These are phyloP conservation scores for Polydrusus tereticollis DNA, from an alignment of 2,888 invertebrate species.

Conservation along the genomic window DNA sequence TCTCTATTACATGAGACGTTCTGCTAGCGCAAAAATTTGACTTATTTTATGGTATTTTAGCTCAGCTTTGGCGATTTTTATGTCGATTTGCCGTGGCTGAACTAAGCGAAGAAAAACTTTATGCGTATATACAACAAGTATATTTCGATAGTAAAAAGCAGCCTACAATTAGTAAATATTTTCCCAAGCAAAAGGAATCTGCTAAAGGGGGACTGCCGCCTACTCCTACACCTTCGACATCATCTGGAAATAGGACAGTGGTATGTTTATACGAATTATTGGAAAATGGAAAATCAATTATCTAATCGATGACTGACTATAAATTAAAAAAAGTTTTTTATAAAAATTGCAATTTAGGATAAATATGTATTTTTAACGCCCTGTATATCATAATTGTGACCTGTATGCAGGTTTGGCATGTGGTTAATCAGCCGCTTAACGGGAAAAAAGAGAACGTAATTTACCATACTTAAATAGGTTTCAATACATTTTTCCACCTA, in stretches of 20 bases:
- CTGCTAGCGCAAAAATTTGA: not conserved
- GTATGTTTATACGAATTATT: not conserved
- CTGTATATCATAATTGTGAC: no score
- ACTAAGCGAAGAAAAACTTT: slow-evolving; percentile 65
- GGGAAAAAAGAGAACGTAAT: no score
- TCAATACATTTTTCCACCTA: no score
- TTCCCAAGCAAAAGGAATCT: slow-evolving; percentile 23
- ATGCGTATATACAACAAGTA: slow-evolving; percentile 69
- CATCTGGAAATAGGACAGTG: not conserved
- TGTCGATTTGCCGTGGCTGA: slow-evolving; percentile 67
- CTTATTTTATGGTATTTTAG: slow-evolving; percentile 61
- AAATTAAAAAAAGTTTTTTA: no score
- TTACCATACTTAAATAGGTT: no score
- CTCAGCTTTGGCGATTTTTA: slow-evolving; percentile 72
- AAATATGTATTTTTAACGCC: no score
- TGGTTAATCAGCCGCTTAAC: no score
- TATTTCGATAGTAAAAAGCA: slow-evolving; percentile 64
- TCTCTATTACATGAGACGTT: not conserved
- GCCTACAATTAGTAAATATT: slow-evolving; percentile 56
- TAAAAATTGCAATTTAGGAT: no score
- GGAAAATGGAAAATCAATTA: no score
- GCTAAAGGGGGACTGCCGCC: slow-evolving; percentile 18
- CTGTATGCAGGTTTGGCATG: no score
- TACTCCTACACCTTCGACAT: slow-evolving; percentile 32
- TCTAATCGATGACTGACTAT: no score